Evolutionary conservation across 2,797 vertebrate genomes (phyloP), one percentile per base, ranked within the genome.

Genomic region (Mormyrus proboscirostris): DNA sequence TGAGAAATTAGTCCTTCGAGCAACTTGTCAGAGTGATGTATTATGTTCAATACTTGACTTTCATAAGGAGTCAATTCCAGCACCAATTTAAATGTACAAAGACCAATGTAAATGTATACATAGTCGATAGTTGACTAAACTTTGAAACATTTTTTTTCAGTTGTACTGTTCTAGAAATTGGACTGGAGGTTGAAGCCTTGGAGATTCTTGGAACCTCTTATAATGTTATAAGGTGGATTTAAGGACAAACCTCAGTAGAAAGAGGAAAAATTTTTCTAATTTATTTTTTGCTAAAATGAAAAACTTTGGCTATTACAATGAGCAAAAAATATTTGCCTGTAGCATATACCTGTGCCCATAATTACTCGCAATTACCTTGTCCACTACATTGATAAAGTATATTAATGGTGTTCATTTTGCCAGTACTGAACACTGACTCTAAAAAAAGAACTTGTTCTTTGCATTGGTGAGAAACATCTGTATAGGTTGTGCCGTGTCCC

Each of bases 401-500:
- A 50, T 84, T 29, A n/a, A 0, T n/a, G 12, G 76, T 49, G 55
- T 38, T 9, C 50, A 57, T 57, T 87, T 33, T 38, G 53, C 85
- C 51, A 87, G 29, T 19, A 38, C 12, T 47, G 6, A 49, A 83
- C 29, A 62, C 12, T 44, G n/a, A 87, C 10, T 62, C 33, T 25
- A 47, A 87, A 33, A 65, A 90, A 41, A 51, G 33, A 86, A 29
- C 84, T 89, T 38, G 83, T 76, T 65, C 50, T n/a, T 73, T 57
- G 50, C 50, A 87, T 89, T 87, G 59, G 8, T 41, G 3, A 55
- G 79, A 33, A 73, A 87, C 88, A 88, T 88, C 90, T 44, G 10
- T 83, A 83, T 84, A 49, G 88, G 59, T 88, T 89, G 86, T 65
- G 88, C 59, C n/a, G 25, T 90, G 79, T 89, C 88, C 69, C 59